A percentile compares a stretch with the other conserved stretches of the same genome.
phyloP scores from a whole-genome alignment of 30 jellyfish, hydroid and myxozoan species.

The Hydractinia echinata region DNA sequence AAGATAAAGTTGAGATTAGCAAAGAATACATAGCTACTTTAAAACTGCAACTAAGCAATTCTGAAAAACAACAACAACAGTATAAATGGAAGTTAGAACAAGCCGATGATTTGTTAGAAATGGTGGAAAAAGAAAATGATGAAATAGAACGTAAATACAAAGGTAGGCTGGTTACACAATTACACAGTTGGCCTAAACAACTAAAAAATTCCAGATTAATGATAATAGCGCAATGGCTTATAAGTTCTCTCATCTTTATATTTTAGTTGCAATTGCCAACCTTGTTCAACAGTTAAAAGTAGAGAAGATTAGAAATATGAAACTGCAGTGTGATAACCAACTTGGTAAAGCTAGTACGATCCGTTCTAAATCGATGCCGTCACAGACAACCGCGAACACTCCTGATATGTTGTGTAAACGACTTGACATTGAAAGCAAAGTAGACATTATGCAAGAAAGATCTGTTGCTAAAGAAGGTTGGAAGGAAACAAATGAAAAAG shows the following conservation, averaged over 20 bases:
- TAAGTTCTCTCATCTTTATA: too few relatives aligned
- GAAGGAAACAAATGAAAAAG: background rate
- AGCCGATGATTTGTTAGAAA: constrained; percentile 21
- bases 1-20: constrained; percentile 9
- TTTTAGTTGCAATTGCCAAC: too few relatives aligned
- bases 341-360: background rate
- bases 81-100: constrained; percentile 24
- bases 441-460: background rate
- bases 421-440: background rate
- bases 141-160: constrained; percentile 11
- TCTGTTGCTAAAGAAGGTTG: background rate
- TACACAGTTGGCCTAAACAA: background rate
- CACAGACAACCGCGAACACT: too few relatives aligned
- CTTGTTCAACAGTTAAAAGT: too few relatives aligned
- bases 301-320: background rate
- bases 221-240: too few relatives aligned
- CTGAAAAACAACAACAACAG: background rate
- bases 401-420: too few relatives aligned
- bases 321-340: background rate
- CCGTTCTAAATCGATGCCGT: too few relatives aligned
- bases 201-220: too few relatives aligned
- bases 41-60: background rate
- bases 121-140: constrained; percentile 6
- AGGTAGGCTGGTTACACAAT: background rate
- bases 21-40: constrained; percentile 12